Evolutionary conservation across 1,140 invertebrate genomes (phyloP), one percentile per base, ranked within the genome.

Genomic region (Vanessa tameamea): DNA sequence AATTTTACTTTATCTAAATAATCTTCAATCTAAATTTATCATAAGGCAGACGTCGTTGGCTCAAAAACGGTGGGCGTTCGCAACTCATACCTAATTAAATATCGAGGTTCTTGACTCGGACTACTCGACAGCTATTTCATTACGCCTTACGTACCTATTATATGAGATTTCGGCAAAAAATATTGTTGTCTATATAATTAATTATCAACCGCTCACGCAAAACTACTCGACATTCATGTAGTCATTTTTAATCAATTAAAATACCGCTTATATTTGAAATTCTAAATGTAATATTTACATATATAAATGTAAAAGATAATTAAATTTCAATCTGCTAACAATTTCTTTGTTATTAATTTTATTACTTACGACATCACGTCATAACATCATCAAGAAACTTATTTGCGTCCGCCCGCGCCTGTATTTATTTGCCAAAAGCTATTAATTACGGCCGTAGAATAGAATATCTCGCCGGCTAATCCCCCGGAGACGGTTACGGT

Each of bases 391-490:
- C 85, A 84, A 83, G 84, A 84, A 82, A 80, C 79, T 84, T 87
- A 90, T 87, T 89, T 82, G 80, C 84, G 84, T 78, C 81, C 79
- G 80, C 76, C 83, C 81, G 80, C 81, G 79, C 86, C 76, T 55
- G 82, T 87, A 82, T 87, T 88, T 87, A 86, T 89, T 91, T 92
- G 89, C 90, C 90, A 91, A 92, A 92, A 91, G 89, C 90, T 88
- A 92, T 92, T 92, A 92, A 92, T 92, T 92, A 91, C 87, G 67
- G 73, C 77, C 84, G 78, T 82, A 88, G 89, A 91, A 92, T 90
- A 91, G 89, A 92, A 91, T 90, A 91, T 89, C 89, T 87, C 82
- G 79, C 69, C 87, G 84, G 84, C 85, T 87, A 87, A 89, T 88
- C 87, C 89, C 86, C 86, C 84, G 80, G 87, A 89, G 89, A 90